Base-by-base conservation (phyloP, 2,113 vertebrate species). In the Piaya cayana region DNA sequence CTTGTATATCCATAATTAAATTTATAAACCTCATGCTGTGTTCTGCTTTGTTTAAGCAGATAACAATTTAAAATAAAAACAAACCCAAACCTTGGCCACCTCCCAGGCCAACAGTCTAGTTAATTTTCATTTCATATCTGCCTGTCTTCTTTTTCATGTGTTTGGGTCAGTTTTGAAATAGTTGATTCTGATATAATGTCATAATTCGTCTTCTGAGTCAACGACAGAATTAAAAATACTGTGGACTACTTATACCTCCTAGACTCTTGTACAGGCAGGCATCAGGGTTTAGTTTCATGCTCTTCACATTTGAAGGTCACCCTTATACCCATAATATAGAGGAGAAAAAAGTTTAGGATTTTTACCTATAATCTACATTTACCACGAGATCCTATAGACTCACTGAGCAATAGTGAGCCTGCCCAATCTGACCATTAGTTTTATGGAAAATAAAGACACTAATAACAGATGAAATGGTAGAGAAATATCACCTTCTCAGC, bases 401-500 rank as follows among this genome's bases (percentile, higher is more conserved):
- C 70, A 29, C 58, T 23, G 75, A 65, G 11, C n/a, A 34, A 47
- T 9, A 47, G 47, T 12, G 5, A 81, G 6, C 47, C 62, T 32
- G 34, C 53, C 64, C 47, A n/a, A 30, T 17, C 34, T 53, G 53
- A 78, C 27, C 23, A n/a, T 4, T 3, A 47, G 19, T 20, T 83
- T 77, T 37, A 42, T 58, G 65, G 53, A 58, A 68, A 72, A 34
- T 45, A n/a, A 8, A 69, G 45, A 50, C n/a, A 45, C 8, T 43
- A 32, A 7, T 79, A 79, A 43, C 30, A 74, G 19, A 43, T n/a
- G 6, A 82, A 86, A 72, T 32, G 36, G 13, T 55, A 32, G 22
- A 37, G 42, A 63, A 82, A 77, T 63, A 91, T 15, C 84, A 98
- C 98, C 98, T 98, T 97, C 96, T 98, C 95, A 49, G 96, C 90